Percentiles rank a stretch among this genome's conserved stretches.
Evolutionary conservation across 2,888 invertebrate genomes (phyloP).

Genomic region (Spilarctia lutea): DNA sequence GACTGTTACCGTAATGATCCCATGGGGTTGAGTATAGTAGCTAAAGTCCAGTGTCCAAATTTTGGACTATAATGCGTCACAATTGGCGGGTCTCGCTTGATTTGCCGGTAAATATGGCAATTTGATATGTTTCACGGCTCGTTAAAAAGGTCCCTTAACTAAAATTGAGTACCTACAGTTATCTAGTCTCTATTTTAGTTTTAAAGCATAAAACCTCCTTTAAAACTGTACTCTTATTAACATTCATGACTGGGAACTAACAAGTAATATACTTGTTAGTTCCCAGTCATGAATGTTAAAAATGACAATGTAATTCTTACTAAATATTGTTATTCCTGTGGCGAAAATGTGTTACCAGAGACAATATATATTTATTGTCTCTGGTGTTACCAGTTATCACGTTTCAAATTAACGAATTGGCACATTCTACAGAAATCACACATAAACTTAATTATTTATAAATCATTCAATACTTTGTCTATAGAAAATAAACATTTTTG

Average conservation of each 20-base stretch:
- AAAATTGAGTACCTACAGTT: constrained; percentile 21
- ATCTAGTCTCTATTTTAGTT: not conserved
- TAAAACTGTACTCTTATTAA: not conserved
- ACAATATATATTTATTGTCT: no score
- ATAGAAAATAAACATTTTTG: no score
- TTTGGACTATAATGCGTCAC: constrained; percentile 72
- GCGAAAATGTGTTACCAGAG: no score
- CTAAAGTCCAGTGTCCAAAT: constrained; percentile 66
- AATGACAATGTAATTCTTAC: no score
- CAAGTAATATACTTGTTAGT: not conserved
- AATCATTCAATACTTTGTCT: no score
- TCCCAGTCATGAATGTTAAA: no score
- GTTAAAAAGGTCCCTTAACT: constrained; percentile 65
- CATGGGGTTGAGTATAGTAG: constrained; percentile 66
- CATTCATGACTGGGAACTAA: no score
- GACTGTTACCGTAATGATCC: constrained; percentile 74
- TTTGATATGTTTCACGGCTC: constrained; percentile 77
- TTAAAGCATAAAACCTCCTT: not conserved
- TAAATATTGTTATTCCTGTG: not conserved
- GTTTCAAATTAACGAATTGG: no score
- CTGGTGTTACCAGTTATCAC: no score
- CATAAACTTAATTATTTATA: no score
- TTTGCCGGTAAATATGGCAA: constrained; percentile 72
- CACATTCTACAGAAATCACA: no score
- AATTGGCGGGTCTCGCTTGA: constrained; percentile 74